These are phyloP conservation scores for Chauna torquata DNA, from an alignment of 2,113 vertebrate species.

Conservation along the genomic window DNA sequence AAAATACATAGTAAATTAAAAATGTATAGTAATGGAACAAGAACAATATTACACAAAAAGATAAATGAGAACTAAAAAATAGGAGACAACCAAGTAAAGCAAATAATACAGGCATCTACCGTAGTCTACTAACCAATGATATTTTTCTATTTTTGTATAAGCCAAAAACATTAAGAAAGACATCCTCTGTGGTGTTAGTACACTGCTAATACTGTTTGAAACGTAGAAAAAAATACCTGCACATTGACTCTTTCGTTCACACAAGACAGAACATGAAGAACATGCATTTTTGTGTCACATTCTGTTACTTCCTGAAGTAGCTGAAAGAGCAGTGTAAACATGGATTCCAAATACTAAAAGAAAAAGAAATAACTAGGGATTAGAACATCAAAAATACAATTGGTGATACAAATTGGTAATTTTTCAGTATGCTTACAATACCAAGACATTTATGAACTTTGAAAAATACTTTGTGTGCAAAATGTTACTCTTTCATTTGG, in stretches of 20 bases:
- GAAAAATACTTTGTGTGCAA: not conserved
- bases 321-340: conserved; percentile 94
- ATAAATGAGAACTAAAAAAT: not conserved
- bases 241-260: conserved; percentile 94
- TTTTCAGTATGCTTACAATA: not conserved
- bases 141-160: not conserved
- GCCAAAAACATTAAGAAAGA: not conserved
- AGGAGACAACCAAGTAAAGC: not conserved
- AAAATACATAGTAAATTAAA: not conserved
- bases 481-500: not conserved
- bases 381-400: not conserved
- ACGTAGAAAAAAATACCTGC: conserved; percentile 83
- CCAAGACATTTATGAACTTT: not conserved
- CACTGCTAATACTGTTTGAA: not conserved
- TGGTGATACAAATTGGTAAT: not conserved
- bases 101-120: not conserved
- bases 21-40: not conserved
- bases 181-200: not conserved
- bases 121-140: not conserved
- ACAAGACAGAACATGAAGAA: conserved; percentile 95
- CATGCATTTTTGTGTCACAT: conserved; percentile 99
- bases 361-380: not conserved
- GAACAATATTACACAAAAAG: not conserved
- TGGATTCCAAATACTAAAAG: conserved; percentile 91
- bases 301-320: conserved; percentile 95